Percentiles rank a stretch among this genome's conserved stretches.
Conservation (phyloP, 1,140 invertebrate species). For the Drosophila rufa region DNA sequence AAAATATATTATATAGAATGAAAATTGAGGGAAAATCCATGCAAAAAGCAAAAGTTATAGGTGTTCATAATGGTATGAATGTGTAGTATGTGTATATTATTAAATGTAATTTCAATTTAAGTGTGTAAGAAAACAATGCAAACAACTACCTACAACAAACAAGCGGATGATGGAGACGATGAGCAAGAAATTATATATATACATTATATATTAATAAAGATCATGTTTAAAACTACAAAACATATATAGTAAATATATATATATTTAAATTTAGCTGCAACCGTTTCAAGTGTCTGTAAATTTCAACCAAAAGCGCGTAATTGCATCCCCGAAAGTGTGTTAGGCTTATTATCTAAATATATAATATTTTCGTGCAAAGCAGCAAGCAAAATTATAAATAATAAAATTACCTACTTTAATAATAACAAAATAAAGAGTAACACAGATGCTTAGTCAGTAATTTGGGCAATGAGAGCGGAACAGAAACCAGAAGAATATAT, state of each 20-base stretch:
- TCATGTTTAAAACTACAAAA: conserved; percentile 37
- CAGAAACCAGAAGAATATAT: conserved; percentile 19
- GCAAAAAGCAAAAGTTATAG: conserved; percentile 57
- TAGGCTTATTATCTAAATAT: conserved; percentile 52
- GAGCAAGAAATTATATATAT: conserved; percentile 64
- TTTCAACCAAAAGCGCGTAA: conserved; percentile 54
- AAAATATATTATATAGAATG: conserved; percentile 36
- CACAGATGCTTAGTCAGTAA: conserved; percentile 55
- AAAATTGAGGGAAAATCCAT: conserved; percentile 49
- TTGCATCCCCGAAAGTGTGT: conserved; percentile 46
- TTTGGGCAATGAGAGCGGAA: conserved; percentile 38
- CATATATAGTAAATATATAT: conserved; percentile 54
- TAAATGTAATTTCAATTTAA: conserved; percentile 63
- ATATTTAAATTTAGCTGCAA: conserved; percentile 71
- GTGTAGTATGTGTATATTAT: conserved; percentile 59
- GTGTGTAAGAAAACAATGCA: conserved; percentile 72
- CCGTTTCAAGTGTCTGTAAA: conserved; percentile 69
- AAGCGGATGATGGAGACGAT: conserved; percentile 30
- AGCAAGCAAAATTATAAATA: conserved; percentile 29
- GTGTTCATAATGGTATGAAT: conserved; percentile 66
- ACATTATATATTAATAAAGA: conserved; percentile 37
- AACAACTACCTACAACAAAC: conserved; percentile 75
- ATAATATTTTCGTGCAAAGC: conserved; percentile 44
- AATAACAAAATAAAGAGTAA: conserved; percentile 10
- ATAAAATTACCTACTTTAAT: conserved; percentile 8